phyloP scores from a whole-genome alignment of 2,888 invertebrate genomes.

The Apotomis capreana region DNA sequence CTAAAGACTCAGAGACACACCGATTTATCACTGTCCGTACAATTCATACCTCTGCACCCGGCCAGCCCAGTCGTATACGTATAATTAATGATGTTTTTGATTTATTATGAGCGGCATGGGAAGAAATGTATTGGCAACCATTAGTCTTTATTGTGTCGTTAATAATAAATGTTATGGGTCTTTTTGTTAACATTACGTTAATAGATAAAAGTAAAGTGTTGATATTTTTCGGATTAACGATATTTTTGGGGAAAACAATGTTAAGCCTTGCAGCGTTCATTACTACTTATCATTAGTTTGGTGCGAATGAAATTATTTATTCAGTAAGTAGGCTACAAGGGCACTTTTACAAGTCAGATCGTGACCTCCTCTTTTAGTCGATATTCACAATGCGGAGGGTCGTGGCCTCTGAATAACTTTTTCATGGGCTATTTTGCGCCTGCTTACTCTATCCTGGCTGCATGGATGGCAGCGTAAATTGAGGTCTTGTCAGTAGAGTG shows the following conservation, averaged over 20 bases:
- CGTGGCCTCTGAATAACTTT: too few relatives aligned
- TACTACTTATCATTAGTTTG: too few relatives aligned
- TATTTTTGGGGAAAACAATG: background rate
- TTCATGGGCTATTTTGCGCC: too few relatives aligned
- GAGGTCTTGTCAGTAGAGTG: too few relatives aligned
- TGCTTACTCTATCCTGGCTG: too few relatives aligned
- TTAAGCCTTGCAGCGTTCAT: too few relatives aligned
- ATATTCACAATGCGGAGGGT: too few relatives aligned
- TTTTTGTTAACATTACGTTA: constrained; percentile 22
- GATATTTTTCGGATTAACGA: background rate
- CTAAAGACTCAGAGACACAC: constrained; percentile 41
- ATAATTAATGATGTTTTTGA: constrained; percentile 62
- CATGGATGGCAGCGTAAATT: too few relatives aligned
- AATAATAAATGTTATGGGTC: constrained; percentile 29
- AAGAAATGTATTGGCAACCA: constrained; percentile 53
- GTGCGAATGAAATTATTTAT: too few relatives aligned
- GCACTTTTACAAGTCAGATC: too few relatives aligned
- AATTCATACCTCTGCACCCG: constrained; percentile 48
- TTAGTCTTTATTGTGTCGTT: constrained; percentile 41
- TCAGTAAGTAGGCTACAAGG: too few relatives aligned
- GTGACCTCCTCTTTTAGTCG: too few relatives aligned
- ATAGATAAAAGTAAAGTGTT: constrained; percentile 17
- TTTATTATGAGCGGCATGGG: constrained; percentile 55
- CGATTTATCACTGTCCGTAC: constrained; percentile 51
- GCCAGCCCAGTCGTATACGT: constrained; percentile 51